These are phyloP conservation scores for Semicossyphus pulcher DNA, from an alignment of 2,113 vertebrate species.

Conservation along the genomic window DNA sequence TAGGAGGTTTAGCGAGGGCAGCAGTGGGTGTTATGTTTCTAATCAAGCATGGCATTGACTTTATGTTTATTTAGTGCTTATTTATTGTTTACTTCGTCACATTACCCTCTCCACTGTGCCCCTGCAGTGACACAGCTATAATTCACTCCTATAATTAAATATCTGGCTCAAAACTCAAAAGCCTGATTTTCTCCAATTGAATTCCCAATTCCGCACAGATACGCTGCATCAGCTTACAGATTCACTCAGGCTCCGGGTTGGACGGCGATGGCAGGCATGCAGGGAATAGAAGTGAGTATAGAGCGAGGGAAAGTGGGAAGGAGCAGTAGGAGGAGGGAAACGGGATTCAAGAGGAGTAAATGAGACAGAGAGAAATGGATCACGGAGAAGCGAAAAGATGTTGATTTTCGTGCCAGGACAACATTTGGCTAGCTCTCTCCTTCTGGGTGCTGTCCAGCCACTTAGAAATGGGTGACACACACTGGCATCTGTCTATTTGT, in stretches of 20 bases:
- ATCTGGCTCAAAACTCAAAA: conserved; percentile 75
- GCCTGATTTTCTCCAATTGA: conserved; percentile 75
- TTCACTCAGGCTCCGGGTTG: conserved; percentile 41
- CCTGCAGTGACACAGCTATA: conserved; percentile 63
- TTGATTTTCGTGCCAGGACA: conserved; percentile 59
- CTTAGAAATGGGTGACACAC: conserved; percentile 72
- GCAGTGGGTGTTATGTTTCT: conserved; percentile 48
- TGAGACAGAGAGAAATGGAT: conserved; percentile 44
- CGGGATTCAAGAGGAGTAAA: conserved; percentile 39
- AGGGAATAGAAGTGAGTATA: conserved; percentile 3
- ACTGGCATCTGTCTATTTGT: conserved; percentile 68
- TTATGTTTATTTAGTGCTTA: conserved; percentile 70
- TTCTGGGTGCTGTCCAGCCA: conserved; percentile 67
- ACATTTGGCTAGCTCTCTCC: conserved; percentile 71
- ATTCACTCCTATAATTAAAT: conserved; percentile 77
- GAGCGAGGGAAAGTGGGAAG: background rate
- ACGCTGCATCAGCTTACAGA: conserved; percentile 66
- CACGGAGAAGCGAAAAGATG: conserved; percentile 58
- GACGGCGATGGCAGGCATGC: conserved; percentile 16
- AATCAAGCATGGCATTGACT: conserved; percentile 63
- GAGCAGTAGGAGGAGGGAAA: background rate
- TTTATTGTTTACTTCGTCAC: conserved; percentile 72
- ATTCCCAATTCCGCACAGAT: conserved; percentile 78
- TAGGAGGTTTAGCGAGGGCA: conserved; percentile 44
- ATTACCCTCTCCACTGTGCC: conserved; percentile 62